Evolutionary conservation across 2,113 vertebrate genomes (phyloP).

Genomic region (Struthidea cinerea): DNA sequence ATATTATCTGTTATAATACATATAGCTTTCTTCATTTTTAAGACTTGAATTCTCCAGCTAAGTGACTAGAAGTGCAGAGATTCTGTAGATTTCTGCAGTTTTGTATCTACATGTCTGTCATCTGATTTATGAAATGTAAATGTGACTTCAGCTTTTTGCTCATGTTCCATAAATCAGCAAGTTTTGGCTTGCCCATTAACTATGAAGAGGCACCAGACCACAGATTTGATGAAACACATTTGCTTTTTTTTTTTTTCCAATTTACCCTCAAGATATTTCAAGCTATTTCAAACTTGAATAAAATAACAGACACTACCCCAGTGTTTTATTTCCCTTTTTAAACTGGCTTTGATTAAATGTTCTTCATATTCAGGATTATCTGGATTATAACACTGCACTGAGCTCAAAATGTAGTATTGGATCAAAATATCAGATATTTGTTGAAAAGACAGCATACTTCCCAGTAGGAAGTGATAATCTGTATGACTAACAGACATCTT

Average conservation of each 20-base stretch:
- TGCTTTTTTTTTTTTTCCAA: neutral
- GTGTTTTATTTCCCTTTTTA: neutral
- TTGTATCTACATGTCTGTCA: neutral
- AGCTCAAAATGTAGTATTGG: neutral
- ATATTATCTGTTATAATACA: neutral
- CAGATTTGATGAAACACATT: neutral
- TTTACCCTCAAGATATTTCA: neutral
- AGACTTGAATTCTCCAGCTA: neutral
- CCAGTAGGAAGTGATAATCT: neutral
- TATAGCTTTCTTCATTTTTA: neutral
- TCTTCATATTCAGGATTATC: neutral
- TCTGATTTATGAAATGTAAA: constrained; percentile 18
- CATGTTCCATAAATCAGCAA: neutral
- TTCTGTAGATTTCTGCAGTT: neutral
- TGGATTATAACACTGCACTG: neutral
- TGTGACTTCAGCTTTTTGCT: neutral
- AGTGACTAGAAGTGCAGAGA: neutral
- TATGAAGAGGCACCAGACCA: neutral
- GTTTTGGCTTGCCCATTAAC: neutral
- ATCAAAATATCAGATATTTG: neutral
- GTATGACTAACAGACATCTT: neutral
- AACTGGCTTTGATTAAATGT: neutral
- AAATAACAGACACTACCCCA: neutral
- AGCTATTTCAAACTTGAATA: neutral
- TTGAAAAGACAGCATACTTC: neutral